Conservation (phyloP, 2,113 vertebrate genomes). For the Leptobrachium leishanense region DNA sequence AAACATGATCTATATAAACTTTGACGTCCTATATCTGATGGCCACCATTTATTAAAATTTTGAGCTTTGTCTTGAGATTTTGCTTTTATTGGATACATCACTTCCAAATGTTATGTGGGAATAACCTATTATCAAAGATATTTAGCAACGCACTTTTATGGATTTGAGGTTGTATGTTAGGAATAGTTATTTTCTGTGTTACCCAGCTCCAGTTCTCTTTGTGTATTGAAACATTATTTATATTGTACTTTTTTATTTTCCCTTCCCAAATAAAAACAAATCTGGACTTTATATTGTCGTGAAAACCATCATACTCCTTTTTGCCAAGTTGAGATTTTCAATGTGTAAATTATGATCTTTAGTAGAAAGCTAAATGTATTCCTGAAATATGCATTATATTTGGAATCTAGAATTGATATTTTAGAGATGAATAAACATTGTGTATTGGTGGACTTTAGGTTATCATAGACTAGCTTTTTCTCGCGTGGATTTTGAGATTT, state of each 20-base stretch:
- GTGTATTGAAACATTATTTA: slow-evolving; percentile 52
- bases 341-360: too few species aligned
- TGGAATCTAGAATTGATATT: too few species aligned
- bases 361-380: too few species aligned
- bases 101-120: background rate
- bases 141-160: slow-evolving; percentile 56
- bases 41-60: background rate
- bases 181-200: slow-evolving; percentile 52
- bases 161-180: slow-evolving; percentile 57
- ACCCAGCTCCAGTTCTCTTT: slow-evolving; percentile 29
- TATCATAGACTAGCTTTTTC: too few species aligned
- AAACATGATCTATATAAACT: background rate
- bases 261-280: slow-evolving; percentile 34
- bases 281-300: background rate
- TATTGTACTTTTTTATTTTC: slow-evolving; percentile 50
- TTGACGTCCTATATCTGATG: background rate
- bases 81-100: background rate
- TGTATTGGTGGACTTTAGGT: too few species aligned
- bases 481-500: too few species aligned
- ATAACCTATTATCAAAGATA: background rate
- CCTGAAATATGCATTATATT: too few species aligned
- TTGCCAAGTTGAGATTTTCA: too few species aligned
- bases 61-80: background rate
- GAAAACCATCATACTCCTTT: background rate
- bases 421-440: too few species aligned